Conservation (phyloP, 2,113 vertebrate species). For the Stercorarius parasiticus region DNA sequence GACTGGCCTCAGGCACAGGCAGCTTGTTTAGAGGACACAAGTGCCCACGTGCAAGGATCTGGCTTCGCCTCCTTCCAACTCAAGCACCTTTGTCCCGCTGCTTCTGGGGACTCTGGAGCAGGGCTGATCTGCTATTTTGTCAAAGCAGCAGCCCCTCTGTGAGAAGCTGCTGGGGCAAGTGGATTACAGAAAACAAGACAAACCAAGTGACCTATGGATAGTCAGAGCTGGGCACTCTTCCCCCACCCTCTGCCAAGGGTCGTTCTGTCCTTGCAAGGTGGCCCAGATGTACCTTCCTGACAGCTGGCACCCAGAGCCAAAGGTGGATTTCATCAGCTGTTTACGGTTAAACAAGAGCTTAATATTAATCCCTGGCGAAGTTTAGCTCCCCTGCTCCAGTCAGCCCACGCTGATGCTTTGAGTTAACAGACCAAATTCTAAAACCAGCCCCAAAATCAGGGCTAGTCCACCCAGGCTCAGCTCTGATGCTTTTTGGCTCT, state of each 20-base stretch:
- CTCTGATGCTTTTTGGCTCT: neutral
- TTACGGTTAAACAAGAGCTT: conserved; percentile 39
- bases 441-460: neutral
- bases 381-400: neutral
- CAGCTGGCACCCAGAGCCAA: conserved; percentile 19
- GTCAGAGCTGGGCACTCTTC: neutral
- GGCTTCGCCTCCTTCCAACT: neutral
- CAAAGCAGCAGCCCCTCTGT: neutral
- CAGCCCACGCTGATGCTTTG: neutral
- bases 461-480: neutral
- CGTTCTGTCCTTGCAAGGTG: neutral
- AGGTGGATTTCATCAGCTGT: conserved; percentile 41
- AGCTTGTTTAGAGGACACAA: neutral
- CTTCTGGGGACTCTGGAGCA: neutral
- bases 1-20: neutral
- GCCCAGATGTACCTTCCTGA: neutral
- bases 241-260: neutral
- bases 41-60: neutral
- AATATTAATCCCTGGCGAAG: conserved; percentile 38
- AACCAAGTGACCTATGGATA: neutral
- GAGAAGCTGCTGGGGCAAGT: neutral
- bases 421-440: neutral
- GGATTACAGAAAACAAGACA: neutral
- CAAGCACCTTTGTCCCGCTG: rapidly evolving
- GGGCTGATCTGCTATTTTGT: neutral